Percentiles rank a stretch among this genome's conserved stretches.
phyloP scores from a whole-genome alignment of 2,797 vertebrate genomes.

The Coreius guichenoti region DNA sequence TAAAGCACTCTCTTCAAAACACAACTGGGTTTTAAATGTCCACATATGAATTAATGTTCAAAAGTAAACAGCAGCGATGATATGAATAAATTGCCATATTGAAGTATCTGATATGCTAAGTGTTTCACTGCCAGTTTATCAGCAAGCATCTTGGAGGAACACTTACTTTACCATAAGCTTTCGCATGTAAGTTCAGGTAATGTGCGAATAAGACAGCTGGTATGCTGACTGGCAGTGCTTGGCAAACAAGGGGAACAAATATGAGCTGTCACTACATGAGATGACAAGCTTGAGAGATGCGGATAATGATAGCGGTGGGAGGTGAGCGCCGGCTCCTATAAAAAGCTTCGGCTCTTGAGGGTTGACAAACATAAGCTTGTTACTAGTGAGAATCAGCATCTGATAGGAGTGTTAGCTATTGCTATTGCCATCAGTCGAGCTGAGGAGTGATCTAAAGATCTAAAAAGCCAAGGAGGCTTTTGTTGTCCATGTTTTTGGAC shows the following conservation, averaged over 20 bases:
- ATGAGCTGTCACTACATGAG: conserved; percentile 46
- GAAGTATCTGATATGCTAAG: conserved; percentile 16
- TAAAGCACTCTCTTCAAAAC: background rate
- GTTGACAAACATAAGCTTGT: conserved; percentile 48
- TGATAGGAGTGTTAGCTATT: conserved; percentile 30
- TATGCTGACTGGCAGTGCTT: conserved; percentile 25
- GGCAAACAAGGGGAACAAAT: conserved; percentile 35
- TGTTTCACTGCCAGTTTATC: conserved; percentile 53
- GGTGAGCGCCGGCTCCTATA: conserved; percentile 25
- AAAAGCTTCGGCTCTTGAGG: conserved; percentile 47
- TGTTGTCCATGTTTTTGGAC: background rate
- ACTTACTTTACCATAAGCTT: conserved; percentile 73
- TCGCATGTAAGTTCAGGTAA: conserved; percentile 65
- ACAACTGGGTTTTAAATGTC: background rate
- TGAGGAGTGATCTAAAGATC: conserved; percentile 24
- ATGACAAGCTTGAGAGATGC: conserved; percentile 51
- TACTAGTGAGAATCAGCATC: conserved; percentile 33
- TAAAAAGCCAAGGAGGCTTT: background rate
- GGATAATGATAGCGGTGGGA: conserved; percentile 53
- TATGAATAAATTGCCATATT: conserved; percentile 10
- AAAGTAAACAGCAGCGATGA: conserved; percentile 4
- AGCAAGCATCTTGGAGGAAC: conserved; percentile 57
- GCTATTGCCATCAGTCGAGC: conserved; percentile 29
- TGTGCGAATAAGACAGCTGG: conserved; percentile 66
- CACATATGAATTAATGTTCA: background rate